These are phyloP conservation scores for Palythoa grandiflora DNA, from an alignment of 92 coral and sea anemone genomes.

Conservation along the genomic window DNA sequence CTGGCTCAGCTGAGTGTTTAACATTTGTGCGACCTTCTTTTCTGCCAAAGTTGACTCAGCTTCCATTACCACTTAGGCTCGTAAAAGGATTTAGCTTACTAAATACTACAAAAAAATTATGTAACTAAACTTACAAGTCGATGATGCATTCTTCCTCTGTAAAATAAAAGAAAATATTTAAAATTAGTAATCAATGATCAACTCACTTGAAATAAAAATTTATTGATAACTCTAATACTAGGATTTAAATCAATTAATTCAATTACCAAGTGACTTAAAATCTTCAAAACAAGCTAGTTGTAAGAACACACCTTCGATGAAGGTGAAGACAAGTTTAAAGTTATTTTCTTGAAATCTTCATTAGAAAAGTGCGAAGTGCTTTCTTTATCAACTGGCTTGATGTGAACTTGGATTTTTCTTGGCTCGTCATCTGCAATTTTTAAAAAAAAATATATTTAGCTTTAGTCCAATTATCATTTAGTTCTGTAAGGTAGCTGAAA, in stretches of 20 bases:
- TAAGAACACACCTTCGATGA: slow-evolving; percentile 79
- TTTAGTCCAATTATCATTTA: not conserved
- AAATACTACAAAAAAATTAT: not conserved
- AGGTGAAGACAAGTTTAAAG: slow-evolving; percentile 93
- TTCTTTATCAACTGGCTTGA: slow-evolving; percentile 88
- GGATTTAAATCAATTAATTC: no score
- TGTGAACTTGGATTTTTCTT: slow-evolving; percentile 85
- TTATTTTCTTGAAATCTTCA: slow-evolving; percentile 96
- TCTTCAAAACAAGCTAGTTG: not conserved
- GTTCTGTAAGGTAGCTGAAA: not conserved
- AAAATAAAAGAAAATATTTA: not conserved
- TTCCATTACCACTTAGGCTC: no score
- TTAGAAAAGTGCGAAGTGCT: slow-evolving; percentile 77
- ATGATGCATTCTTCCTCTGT: slow-evolving; percentile 44
- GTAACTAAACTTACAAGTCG: slow-evolving; percentile 20
- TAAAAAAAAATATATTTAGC: not conserved
- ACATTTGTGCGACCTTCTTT: no score
- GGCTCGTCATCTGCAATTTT: slow-evolving; percentile 82
- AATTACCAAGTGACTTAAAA: not conserved
- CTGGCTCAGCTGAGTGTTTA: no score
- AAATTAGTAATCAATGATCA: no score
- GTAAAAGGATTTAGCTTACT: no score
- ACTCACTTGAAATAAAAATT: no score
- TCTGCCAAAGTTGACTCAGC: no score
- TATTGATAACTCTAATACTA: no score